A percentile compares a stretch with the other conserved stretches of the same genome.
These are phyloP conservation scores for Clostera curtula DNA, from an alignment of 2,888 invertebrate genomes.

Conservation along the genomic window DNA sequence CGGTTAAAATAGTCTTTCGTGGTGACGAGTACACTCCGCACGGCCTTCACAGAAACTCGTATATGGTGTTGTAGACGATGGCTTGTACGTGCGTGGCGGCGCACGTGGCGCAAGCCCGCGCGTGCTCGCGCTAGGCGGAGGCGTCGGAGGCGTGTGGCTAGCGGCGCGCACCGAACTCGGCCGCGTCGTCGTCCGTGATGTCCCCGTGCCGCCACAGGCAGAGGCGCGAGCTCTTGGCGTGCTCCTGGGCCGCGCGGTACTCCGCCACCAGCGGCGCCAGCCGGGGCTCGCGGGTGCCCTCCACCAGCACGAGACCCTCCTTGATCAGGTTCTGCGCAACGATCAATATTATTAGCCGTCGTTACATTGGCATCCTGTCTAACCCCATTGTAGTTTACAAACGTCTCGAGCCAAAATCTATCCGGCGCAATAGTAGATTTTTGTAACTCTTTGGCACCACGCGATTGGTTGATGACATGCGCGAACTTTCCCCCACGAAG, in stretches of 20 bases:
- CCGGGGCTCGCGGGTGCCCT: constrained; percentile 86
- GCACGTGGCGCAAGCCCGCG: constrained; percentile 42
- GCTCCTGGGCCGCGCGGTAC: constrained; percentile 89
- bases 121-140: constrained; percentile 32
- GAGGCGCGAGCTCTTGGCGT: constrained; percentile 88
- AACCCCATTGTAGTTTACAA: no score
- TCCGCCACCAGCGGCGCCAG: constrained; percentile 85
- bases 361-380: no score
- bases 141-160: constrained; percentile 42
- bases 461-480: no score
- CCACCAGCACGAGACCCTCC: constrained; percentile 90
- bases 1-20: no score
- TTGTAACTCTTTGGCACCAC: no score
- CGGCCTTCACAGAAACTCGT: constrained; percentile 38
- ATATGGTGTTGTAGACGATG: constrained; percentile 34
- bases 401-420: no score
- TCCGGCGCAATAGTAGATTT: no score
- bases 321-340: constrained; percentile 86
- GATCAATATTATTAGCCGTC: no score
- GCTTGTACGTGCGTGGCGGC: constrained; percentile 33
- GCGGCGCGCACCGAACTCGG: constrained; percentile 67
- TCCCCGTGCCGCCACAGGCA: constrained; percentile 99
- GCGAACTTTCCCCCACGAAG: no score
- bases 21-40: no score
- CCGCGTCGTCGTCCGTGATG: constrained; percentile 93